Evolutionary conservation across 2,797 vertebrate genomes (phyloP).

Genomic region (Pelodytes ibericus): DNA sequence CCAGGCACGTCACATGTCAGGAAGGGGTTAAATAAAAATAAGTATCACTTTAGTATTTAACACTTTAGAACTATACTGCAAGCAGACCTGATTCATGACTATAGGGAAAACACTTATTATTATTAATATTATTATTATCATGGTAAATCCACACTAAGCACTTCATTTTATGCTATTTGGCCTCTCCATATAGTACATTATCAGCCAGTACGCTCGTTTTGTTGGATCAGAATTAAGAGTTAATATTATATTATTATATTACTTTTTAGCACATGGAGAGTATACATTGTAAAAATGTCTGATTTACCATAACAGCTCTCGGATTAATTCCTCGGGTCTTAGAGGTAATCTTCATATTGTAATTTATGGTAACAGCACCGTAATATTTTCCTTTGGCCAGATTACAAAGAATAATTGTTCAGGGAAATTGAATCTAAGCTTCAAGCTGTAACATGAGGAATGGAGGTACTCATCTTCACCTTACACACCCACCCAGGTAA

Average conservation of each 20-base stretch:
- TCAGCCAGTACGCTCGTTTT: too few species aligned
- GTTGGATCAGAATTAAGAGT: neutral
- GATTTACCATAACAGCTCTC: neutral
- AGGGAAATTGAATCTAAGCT: conserved; percentile 19
- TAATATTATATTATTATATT: neutral
- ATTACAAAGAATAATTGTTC: conserved; percentile 45
- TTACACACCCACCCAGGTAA: conserved; percentile 45
- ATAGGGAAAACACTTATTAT: too few species aligned
- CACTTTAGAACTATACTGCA: too few species aligned
- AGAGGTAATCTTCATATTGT: conserved; percentile 17
- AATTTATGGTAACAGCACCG: conserved; percentile 10
- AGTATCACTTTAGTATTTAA: too few species aligned
- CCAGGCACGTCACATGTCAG: too few species aligned
- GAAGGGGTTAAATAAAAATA: too few species aligned
- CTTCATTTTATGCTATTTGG: too few species aligned
- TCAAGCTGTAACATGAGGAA: conserved; percentile 45
- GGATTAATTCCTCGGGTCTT: neutral
- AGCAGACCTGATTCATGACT: too few species aligned
- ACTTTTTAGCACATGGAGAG: neutral
- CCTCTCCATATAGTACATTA: too few species aligned
- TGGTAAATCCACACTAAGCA: too few species aligned
- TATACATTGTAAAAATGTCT: neutral
- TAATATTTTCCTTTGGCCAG: conserved; percentile 46
- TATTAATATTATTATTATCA: too few species aligned
- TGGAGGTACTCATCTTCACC: conserved; percentile 24